Conservation (phyloP, 1,140 invertebrate species). For the Zaprionus tsacasi region DNA sequence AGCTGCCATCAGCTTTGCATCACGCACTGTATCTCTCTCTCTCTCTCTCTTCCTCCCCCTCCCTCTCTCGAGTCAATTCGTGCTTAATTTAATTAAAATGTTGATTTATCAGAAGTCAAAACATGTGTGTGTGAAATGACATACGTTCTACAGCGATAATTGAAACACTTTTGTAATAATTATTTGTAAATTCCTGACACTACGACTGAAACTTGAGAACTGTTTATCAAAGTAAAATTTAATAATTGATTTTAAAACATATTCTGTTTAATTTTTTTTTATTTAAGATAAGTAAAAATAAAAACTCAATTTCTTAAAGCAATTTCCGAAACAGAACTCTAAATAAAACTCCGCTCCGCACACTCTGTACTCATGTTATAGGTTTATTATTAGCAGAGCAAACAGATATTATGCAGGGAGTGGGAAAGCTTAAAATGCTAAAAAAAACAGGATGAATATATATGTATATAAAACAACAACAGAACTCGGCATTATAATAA, state of each 20-base stretch:
- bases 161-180: background rate
- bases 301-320: background rate
- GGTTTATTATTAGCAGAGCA: constrained; percentile 4
- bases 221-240: background rate
- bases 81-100: constrained; percentile 52
- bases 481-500: constrained; percentile 22
- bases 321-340: background rate
- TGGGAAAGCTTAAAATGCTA: constrained; percentile 1
- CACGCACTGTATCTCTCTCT: background rate
- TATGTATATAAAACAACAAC: background rate
- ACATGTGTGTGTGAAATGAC: constrained; percentile 6
- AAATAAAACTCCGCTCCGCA: background rate
- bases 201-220: background rate
- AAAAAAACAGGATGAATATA: background rate
- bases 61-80: constrained; percentile 21
- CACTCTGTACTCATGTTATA: background rate
- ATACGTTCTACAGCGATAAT: background rate
- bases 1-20: background rate
- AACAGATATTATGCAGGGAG: constrained; percentile 1
- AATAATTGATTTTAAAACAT: background rate
- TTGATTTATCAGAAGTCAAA: constrained; percentile 44
- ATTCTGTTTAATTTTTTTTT: too few relatives aligned
- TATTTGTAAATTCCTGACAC: constrained; percentile 1
- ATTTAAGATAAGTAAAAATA: too few relatives aligned
- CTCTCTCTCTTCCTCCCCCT: background rate